Conservation (phyloP, 2,797 vertebrate genomes). For the Etheostoma perlongum region DNA sequence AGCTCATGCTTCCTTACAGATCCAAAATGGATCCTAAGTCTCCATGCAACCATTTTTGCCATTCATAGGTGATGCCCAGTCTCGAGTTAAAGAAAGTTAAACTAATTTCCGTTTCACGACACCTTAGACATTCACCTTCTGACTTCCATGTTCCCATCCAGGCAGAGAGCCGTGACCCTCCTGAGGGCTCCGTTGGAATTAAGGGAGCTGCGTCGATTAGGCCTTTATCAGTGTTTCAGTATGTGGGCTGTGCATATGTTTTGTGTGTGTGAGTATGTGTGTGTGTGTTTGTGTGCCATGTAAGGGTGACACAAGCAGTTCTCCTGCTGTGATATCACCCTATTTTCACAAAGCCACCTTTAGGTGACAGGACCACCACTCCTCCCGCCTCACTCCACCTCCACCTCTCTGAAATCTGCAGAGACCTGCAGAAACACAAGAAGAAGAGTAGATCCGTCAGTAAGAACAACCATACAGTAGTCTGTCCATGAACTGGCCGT, state of each 20-base stretch:
- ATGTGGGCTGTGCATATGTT: constrained; percentile 15
- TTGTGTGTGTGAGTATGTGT: constrained; percentile 27
- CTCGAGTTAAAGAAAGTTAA: constrained; percentile 19
- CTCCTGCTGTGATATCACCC: constrained; percentile 78
- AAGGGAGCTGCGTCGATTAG: constrained; percentile 24
- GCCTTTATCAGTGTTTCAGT: constrained; percentile 25
- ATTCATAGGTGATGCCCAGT: background rate
- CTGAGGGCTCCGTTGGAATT: constrained; percentile 15
- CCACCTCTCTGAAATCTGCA: constrained; percentile 29
- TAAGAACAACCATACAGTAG: background rate
- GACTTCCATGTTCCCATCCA: constrained; percentile 24
- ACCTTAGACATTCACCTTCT: constrained; percentile 6
- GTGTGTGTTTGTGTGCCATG: constrained; percentile 39
- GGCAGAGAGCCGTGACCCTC: constrained; percentile 15
- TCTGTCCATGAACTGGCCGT: background rate
- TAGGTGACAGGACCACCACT: constrained; percentile 19
- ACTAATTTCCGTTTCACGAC: constrained; percentile 18
- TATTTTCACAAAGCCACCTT: constrained; percentile 53
- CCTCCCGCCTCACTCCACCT: constrained; percentile 50
- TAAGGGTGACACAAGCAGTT: constrained; percentile 77
- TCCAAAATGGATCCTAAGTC: background rate
- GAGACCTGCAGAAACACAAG: constrained; percentile 55
- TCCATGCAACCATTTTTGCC: constrained; percentile 4
- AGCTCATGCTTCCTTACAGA: background rate
- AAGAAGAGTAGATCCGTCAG: background rate